These are phyloP conservation scores for Bellardia pandia DNA, from an alignment of 2,888 invertebrate species.

Conservation along the genomic window DNA sequence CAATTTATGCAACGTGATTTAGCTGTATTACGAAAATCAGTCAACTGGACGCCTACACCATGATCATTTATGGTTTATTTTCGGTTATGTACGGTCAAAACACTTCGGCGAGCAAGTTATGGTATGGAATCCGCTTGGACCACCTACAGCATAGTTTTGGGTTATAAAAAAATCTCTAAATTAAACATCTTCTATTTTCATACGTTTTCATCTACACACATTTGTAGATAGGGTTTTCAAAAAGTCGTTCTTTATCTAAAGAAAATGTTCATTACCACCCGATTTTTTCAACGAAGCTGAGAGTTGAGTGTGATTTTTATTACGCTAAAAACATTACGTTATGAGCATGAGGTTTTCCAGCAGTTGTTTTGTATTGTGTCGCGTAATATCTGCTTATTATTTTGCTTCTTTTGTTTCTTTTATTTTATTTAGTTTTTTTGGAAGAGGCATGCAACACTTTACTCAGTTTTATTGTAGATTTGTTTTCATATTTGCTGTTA, in stretches of 20 bases:
- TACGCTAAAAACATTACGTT: slow-evolving; percentile 70
- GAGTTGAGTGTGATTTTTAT: slow-evolving; percentile 55
- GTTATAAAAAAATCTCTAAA: too few species aligned
- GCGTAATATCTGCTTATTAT: slow-evolving; percentile 65
- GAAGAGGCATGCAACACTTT: slow-evolving; percentile 71
- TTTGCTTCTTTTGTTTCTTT: not conserved
- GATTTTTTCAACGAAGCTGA: slow-evolving; percentile 8
- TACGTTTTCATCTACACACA: too few species aligned
- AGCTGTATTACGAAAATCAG: too few species aligned
- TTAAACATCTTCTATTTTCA: too few species aligned
- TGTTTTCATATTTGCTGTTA: slow-evolving; percentile 56
- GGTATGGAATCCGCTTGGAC: too few species aligned
- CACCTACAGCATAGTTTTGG: too few species aligned
- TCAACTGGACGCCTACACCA: too few species aligned
- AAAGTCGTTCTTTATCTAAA: not conserved
- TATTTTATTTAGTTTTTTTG: slow-evolving; percentile 29
- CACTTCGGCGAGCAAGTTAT: too few species aligned
- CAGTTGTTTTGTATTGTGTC: slow-evolving; percentile 65
- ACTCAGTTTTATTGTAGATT: slow-evolving; percentile 55
- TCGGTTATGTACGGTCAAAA: too few species aligned
- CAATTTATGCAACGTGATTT: too few species aligned
- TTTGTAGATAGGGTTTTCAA: too few species aligned
- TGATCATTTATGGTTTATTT: too few species aligned
- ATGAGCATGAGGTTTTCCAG: slow-evolving; percentile 62
- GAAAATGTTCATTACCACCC: slow-evolving; percentile 28